A percentile compares a stretch with the other conserved stretches of the same genome.
These are phyloP conservation scores for Dendrocincla tyrannina DNA, from an alignment of 2,797 vertebrate genomes.

Conservation along the genomic window DNA sequence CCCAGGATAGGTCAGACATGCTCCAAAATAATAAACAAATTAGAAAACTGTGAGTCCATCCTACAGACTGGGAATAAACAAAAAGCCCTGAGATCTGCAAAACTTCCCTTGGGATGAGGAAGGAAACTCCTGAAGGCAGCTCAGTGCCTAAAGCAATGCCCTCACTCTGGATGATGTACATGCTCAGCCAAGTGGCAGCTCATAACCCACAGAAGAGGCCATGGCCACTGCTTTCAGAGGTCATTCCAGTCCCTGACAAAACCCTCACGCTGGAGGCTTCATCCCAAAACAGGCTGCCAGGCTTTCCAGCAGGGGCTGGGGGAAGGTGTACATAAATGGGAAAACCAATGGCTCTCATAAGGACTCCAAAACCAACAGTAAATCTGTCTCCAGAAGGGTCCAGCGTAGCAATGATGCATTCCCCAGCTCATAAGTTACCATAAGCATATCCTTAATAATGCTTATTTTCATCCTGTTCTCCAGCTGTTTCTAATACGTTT, in stretches of 20 bases:
- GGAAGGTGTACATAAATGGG: neutral
- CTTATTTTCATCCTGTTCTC: conserved; percentile 16
- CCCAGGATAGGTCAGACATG: neutral
- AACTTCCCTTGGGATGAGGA: neutral
- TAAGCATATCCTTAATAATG: conserved; percentile 10
- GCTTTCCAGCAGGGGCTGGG: neutral
- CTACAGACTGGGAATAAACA: neutral
- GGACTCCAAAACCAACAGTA: neutral
- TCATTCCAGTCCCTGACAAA: neutral
- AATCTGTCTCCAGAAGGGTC: neutral
- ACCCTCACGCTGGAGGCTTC: rapidly evolving
- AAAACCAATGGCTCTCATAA: conserved; percentile 1
- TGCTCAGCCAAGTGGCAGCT: neutral
- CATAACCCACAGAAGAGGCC: neutral
- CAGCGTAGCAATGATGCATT: neutral
- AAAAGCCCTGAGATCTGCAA: neutral
- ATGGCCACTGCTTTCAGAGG: neutral
- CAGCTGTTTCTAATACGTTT: conserved; percentile 64
- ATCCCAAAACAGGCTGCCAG: neutral
- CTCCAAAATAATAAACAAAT: neutral
- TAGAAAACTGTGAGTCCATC: neutral
- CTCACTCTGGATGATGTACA: rapidly evolving
- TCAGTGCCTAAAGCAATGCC: neutral
- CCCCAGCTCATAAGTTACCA: neutral
- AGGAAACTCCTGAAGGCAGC: neutral